phyloP scores from a whole-genome alignment of 2,888 invertebrate species.

The Epinotia brunnichana region DNA sequence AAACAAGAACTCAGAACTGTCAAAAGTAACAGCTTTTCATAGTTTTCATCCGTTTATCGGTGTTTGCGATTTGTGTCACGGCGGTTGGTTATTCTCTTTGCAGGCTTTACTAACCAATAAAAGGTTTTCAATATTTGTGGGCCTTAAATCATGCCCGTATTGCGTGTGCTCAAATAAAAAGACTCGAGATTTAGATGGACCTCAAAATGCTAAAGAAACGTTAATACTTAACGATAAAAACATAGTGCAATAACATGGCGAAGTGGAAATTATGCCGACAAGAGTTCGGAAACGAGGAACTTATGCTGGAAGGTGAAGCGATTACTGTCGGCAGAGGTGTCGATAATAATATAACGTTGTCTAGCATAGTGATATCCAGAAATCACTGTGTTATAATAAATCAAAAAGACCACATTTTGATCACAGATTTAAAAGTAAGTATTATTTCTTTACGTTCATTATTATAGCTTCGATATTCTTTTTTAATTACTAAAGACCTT shows the following conservation, averaged over 20 bases:
- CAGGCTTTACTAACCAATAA: neutral
- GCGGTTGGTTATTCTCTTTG: conserved; percentile 8
- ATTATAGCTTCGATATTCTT: too few species aligned
- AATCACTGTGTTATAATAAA: conserved; percentile 69
- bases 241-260: conserved; percentile 57
- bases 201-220: conserved; percentile 16
- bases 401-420: conserved; percentile 60
- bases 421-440: conserved; percentile 72
- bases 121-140: neutral
- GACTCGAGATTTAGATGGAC: neutral
- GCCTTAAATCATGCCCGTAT: neutral
- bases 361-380: conserved; percentile 73
- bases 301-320: conserved; percentile 66
- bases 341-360: conserved; percentile 64
- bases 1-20: neutral
- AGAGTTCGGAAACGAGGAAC: conserved; percentile 65
- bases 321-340: conserved; percentile 69
- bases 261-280: conserved; percentile 73
- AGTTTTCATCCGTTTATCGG: neutral
- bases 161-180: neutral
- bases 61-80: neutral
- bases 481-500: too few species aligned
- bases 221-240: neutral
- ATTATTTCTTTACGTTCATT: neutral
- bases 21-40: conserved; percentile 20